These are phyloP conservation scores for Hymenopus coronatus DNA, from an alignment of 2,888 invertebrate genomes.

Conservation along the genomic window DNA sequence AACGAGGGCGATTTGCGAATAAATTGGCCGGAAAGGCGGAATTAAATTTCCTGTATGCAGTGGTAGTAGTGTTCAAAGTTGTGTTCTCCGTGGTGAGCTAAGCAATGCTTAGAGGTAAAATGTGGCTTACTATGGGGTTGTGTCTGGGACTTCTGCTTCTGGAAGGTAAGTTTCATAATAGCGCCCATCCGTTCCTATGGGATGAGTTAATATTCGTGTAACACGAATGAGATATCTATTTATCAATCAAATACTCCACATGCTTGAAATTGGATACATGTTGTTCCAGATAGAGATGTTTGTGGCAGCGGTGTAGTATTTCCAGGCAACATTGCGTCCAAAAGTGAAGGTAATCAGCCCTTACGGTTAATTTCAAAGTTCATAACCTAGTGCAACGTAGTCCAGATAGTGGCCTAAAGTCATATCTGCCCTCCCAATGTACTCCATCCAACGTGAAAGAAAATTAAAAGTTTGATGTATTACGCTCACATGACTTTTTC, in stretches of 20 bases:
- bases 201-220: no score
- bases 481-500: no score
- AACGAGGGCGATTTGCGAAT: neutral
- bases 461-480: no score
- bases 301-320: neutral
- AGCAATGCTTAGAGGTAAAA: neutral
- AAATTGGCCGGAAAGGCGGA: neutral
- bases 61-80: neutral
- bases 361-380: neutral
- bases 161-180: neutral
- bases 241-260: neutral
- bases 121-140: neutral
- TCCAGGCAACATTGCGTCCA: neutral
- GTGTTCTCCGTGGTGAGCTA: neutral
- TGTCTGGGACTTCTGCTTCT: neutral
- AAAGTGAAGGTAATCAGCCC: neutral
- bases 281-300: neutral
- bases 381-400: no score
- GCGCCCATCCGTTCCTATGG: no score
- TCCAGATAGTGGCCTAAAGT: no score
- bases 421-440: no score
- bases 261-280: neutral
- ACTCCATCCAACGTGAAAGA: no score
- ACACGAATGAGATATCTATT: no score
- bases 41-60: neutral